Evolutionary conservation across 1,140 invertebrate species (phyloP), one percentile per base, ranked within the genome.

Genomic region (Diorhabda elongata): DNA sequence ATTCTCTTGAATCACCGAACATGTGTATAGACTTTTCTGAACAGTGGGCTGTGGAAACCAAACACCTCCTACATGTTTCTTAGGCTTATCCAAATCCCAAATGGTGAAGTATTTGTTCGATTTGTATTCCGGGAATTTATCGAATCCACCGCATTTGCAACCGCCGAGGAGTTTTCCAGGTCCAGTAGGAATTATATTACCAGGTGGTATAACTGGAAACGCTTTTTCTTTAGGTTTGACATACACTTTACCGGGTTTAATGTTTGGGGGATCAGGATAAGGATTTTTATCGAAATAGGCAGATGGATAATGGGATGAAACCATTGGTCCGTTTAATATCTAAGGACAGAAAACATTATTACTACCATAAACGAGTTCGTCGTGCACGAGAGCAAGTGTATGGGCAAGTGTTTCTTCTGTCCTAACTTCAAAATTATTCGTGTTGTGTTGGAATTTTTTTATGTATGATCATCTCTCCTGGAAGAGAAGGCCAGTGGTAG

Each of bases 91-190:
- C 43, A 64, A 61, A 26, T 73, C 66, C 9, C n/a, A 61, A 58
- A 67, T 65, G 0, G 61, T 42, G 52, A 65, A 61, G 45, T 77
- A 78, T 68, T 72, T 78, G 9, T 74, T 71, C 0, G 72, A 61
- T 66, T 72, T 74, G 63, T 76, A 72, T 61, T 71, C 72, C 2
- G 80, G 80, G 52, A 70, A 81, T 61, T 72, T 74, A n/a, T 74
- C 67, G 42, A 81, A 81, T 57, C 77, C 76, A 9, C 79, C 79
- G 11, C 73, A 76, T 44, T 81, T 76, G 66, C 71, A 75, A 64
- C 80, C 78, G 44, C 78, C 78, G 1, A 44, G 63, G 6, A 42
- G 44, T 75, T 81, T 81, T 3, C 63, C 69, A 3, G 77, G 79
- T 2, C 80, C 79, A 42, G 69, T 76, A 7, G 79, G 80, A 41